These are phyloP conservation scores for Eurypyga helias DNA, from an alignment of 2,113 vertebrate species.

Conservation along the genomic window DNA sequence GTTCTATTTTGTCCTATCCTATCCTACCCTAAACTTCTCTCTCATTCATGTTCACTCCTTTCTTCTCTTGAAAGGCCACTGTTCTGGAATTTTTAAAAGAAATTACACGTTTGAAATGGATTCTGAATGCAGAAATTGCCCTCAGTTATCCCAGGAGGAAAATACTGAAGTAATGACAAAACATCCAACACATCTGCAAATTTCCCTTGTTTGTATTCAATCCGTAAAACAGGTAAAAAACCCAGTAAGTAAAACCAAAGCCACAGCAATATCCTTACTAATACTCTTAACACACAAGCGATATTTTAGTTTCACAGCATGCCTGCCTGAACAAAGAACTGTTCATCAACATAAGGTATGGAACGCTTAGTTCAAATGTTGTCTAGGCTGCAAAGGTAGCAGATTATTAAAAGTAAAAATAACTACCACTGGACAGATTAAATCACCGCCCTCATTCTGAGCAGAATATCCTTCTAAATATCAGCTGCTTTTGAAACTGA, in stretches of 20 bases:
- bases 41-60: not conserved
- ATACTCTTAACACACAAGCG: not conserved
- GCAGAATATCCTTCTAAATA: not conserved
- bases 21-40: not conserved
- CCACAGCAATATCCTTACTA: not conserved
- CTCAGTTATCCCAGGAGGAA: not conserved
- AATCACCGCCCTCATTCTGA: not conserved
- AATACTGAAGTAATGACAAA: not conserved
- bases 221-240: not conserved
- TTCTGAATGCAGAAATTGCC: not conserved
- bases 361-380: not conserved
- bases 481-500: not conserved
- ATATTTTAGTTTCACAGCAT: not conserved
- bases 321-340: not conserved
- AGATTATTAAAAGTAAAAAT: not conserved
- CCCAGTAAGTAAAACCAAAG: not conserved
- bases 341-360: not conserved
- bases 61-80: not conserved
- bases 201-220: not conserved
- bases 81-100: not conserved
- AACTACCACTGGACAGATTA: not conserved
- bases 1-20: not conserved
- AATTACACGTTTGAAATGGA: not conserved
- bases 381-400: not conserved
- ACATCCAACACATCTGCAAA: not conserved